Conservation (phyloP, 2,797 vertebrate species). For the Lutjanus argentimaculatus region DNA sequence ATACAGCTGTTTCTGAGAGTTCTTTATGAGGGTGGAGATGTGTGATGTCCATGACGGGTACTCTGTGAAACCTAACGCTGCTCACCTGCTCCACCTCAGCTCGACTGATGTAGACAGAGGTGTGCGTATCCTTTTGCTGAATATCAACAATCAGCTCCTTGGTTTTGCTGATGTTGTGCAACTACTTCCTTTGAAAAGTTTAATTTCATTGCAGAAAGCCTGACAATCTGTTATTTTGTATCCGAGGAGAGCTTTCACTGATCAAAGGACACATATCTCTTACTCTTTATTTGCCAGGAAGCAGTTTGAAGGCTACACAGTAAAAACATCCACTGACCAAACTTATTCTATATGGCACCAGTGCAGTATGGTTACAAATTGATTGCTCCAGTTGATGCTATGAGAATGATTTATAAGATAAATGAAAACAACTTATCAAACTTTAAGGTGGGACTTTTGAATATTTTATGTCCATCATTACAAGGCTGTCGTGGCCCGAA, state of each 20-base stretch:
- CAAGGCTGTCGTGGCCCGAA: background rate
- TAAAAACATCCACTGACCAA: background rate
- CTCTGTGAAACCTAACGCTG: too few species aligned
- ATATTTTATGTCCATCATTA: slow-evolving; percentile 56
- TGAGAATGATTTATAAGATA: slow-evolving; percentile 31
- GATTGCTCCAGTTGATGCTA: background rate
- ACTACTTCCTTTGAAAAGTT: too few species aligned
- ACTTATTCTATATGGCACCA: background rate
- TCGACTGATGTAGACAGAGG: too few species aligned
- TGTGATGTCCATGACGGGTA: too few species aligned
- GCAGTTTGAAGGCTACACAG: background rate
- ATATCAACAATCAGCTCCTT: too few species aligned
- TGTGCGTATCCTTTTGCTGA: too few species aligned
- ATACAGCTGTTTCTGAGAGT: too few species aligned
- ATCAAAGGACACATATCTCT: background rate
- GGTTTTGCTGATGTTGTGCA: too few species aligned
- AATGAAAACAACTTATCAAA: slow-evolving; percentile 40
- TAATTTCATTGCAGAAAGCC: background rate
- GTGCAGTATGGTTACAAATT: slow-evolving; percentile 3
- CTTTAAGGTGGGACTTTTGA: slow-evolving; percentile 32
- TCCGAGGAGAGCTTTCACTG: background rate
- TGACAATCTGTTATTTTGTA: background rate
- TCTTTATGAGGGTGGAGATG: too few species aligned
- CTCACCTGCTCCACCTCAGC: too few species aligned
- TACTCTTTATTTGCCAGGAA: background rate